Base-by-base conservation (phyloP, 1,140 invertebrate genomes). In the Brachionus rotundiformis region DNA sequence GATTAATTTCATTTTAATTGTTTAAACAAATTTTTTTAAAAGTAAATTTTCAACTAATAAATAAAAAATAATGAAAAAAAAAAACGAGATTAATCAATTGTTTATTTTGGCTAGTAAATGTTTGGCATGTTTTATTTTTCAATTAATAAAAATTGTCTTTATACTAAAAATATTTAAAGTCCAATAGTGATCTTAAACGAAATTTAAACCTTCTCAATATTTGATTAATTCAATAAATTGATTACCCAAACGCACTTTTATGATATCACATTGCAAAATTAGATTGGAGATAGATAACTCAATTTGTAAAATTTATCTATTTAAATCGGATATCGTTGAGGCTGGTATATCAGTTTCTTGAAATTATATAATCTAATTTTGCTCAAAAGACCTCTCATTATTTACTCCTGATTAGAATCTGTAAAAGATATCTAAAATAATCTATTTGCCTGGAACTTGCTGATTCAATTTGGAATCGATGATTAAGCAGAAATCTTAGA, bases 401-500 rank as follows among this genome's bases (percentile, higher is more conserved):
- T 54, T 54, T 54, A 54, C 47, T 25, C 6, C 47, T 54, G 47
- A 54, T 54, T 54, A 54, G 8, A 54, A 54, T 54, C 47, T 54
- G 47, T 54, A 19, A 54, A 54, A 54, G 47, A 54, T 54, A 54
- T 16, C 19, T 54, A 19, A 19, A 54, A 54, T 54, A 54, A 54
- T 54, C 47, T 25, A 54, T 54, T 16, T 16, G 47, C 7, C 47
- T 54, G 47, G 47, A 54, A 54, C 47, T 54, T 54, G 47, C 47
- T 54, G n/a, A 19, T 54, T 54, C 47, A 54, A 54, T 54, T 54
- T 54, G 47, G 47, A 54, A 54, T 54, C 47, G 47, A 54, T 54
- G 47, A 54, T 54, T 54, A 54, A 54, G 47, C 25, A 63, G 29
- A 29, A 63, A 63, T 63, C 25, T 63, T 63, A 63, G 8, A 63